A percentile compares a stretch with the other conserved stretches of the same genome.
Conservation (phyloP, 2,888 invertebrate genomes). For the Cyclophora albipunctata region DNA sequence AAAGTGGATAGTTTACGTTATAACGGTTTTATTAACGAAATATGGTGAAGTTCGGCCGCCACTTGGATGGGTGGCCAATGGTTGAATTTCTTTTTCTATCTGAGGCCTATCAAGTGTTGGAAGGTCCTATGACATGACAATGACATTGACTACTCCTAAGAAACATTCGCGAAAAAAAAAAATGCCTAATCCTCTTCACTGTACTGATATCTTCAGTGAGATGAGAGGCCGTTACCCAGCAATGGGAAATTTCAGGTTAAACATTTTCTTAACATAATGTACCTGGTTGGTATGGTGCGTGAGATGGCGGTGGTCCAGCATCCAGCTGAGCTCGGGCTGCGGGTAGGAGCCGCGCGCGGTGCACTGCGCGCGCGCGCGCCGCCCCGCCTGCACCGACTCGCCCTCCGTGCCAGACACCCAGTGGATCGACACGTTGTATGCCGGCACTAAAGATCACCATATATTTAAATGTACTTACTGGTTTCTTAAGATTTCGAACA, state of each 20-base stretch:
- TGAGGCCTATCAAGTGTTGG: too few species aligned
- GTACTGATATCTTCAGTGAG: too few species aligned
- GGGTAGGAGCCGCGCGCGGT: slow-evolving; percentile 63
- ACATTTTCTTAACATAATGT: background rate
- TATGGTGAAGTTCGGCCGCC: background rate
- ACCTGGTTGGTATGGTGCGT: slow-evolving; percentile 68
- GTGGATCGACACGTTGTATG: slow-evolving; percentile 60
- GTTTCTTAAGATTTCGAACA: too few species aligned
- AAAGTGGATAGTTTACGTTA: background rate
- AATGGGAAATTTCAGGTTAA: too few species aligned
- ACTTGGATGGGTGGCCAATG: too few species aligned
- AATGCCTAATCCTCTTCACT: too few species aligned
- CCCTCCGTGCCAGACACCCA: slow-evolving; percentile 56
- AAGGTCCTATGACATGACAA: too few species aligned
- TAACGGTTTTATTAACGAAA: background rate
- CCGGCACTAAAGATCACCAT: slow-evolving; percentile 44
- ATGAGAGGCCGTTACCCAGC: too few species aligned
- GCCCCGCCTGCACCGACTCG: slow-evolving; percentile 50
- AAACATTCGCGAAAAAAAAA: too few species aligned
- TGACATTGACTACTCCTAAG: too few species aligned
- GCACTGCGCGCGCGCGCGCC: slow-evolving; percentile 54
- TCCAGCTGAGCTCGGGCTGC: slow-evolving; percentile 64
- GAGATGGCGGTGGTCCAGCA: slow-evolving; percentile 60
- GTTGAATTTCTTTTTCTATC: too few species aligned
- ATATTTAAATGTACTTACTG: too few species aligned